Conservation (phyloP, 2,797 vertebrate species). For the Channa striata region DNA sequence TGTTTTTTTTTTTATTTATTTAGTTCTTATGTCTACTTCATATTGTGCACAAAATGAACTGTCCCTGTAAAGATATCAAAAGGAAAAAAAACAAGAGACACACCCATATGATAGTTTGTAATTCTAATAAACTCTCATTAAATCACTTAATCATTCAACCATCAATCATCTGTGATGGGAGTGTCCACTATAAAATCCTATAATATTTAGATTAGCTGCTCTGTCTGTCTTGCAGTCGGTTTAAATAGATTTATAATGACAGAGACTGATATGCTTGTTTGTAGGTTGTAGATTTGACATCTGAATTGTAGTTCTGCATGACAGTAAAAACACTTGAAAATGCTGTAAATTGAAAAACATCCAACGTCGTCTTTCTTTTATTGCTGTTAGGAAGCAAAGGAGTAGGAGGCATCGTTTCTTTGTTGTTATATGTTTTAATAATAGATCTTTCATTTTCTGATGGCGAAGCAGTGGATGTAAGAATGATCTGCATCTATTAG, state of each 20-base stretch:
- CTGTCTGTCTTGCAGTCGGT: constrained; percentile 35
- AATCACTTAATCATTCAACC: constrained; percentile 16
- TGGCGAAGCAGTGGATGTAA: background rate
- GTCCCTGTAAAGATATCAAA: constrained; percentile 11
- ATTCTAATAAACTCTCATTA: constrained; percentile 43
- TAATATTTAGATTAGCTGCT: constrained; percentile 51
- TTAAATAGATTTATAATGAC: constrained; percentile 12
- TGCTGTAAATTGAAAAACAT: background rate
- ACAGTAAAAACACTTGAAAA: background rate
- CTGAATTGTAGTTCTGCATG: constrained; percentile 5
- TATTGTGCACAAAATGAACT: constrained; percentile 1
- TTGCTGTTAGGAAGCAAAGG: background rate
- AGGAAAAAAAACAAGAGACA: constrained; percentile 45
- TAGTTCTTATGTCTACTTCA: background rate
- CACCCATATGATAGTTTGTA: constrained; percentile 49
- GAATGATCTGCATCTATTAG: background rate
- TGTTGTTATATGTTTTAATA: background rate
- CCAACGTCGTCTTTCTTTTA: background rate
- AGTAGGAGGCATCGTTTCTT: background rate
- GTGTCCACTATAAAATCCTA: constrained; percentile 51
- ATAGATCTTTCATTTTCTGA: background rate
- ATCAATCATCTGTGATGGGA: constrained; percentile 45
- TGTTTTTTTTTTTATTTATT: background rate
- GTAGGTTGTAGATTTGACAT: background rate
- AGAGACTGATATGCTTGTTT: constrained; percentile 3